phyloP scores from a whole-genome alignment of 1,140 invertebrate genomes.

The Lasioglossum baleicum region DNA sequence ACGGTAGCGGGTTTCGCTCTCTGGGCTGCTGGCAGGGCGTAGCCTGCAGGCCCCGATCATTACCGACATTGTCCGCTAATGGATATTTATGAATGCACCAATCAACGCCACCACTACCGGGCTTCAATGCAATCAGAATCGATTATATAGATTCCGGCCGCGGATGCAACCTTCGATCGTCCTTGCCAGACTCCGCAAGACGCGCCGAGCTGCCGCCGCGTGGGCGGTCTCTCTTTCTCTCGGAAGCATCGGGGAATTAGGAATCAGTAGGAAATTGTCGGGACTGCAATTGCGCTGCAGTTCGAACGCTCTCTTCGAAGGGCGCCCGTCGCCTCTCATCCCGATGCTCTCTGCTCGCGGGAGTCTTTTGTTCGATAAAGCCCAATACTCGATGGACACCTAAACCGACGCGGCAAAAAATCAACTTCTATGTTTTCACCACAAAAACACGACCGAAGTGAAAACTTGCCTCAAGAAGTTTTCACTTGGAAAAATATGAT shows the following conservation, averaged over 20 bases:
- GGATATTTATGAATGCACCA: conserved; percentile 81
- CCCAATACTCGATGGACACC: too few species aligned
- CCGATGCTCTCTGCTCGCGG: too few species aligned
- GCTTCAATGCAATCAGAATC: conserved; percentile 80
- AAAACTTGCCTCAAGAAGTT: too few species aligned
- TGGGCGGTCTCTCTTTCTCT: conserved; percentile 13
- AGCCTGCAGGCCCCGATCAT: conserved; percentile 76
- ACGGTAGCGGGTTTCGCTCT: conserved; percentile 56
- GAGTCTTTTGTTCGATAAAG: too few species aligned
- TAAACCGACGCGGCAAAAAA: too few species aligned
- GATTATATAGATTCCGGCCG: conserved; percentile 75
- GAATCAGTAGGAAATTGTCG: conserved; percentile 38
- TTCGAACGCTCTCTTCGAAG: background rate
- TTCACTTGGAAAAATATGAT: too few species aligned
- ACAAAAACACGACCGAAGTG: too few species aligned
- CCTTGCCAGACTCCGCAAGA: conserved; percentile 42
- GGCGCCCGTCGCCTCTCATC: background rate
- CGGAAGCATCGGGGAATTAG: conserved; percentile 14
- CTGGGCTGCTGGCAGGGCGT: conserved; percentile 68
- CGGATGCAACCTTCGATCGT: conserved; percentile 55
- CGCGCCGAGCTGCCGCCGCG: background rate
- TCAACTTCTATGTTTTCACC: too few species aligned
- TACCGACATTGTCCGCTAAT: conserved; percentile 79
- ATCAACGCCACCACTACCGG: conserved; percentile 79
- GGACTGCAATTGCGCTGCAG: background rate